phyloP scores from a whole-genome alignment of 2,113 vertebrate genomes.

The Taurulus bubalis region DNA sequence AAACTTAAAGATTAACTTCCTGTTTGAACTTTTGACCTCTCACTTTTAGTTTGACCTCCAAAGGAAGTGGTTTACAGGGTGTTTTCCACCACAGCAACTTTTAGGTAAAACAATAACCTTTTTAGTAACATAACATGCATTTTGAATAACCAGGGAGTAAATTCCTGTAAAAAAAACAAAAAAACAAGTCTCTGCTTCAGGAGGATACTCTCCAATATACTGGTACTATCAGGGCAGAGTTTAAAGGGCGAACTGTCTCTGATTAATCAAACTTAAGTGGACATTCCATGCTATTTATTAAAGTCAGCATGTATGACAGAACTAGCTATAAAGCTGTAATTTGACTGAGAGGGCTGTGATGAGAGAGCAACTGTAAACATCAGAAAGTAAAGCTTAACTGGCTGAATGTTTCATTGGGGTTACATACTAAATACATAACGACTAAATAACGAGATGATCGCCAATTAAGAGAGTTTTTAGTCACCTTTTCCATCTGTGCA shows the following conservation, averaged over 20 bases:
- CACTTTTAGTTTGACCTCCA: neutral
- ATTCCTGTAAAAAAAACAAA: neutral
- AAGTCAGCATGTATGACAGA: neutral
- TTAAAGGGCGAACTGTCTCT: neutral
- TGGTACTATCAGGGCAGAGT: neutral
- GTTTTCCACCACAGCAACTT: neutral
- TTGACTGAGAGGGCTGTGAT: neutral
- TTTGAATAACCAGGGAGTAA: neutral
- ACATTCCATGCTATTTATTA: neutral
- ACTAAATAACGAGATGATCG: neutral
- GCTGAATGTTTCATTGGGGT: neutral
- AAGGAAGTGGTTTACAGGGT: neutral
- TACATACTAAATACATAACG: neutral
- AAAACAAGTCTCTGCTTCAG: neutral
- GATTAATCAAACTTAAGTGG: neutral
- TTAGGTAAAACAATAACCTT: neutral
- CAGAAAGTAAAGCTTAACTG: neutral
- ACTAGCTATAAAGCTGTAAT: neutral
- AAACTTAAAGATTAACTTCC: neutral
- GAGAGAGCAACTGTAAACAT: neutral
- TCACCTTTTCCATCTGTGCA: neutral
- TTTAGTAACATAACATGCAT: neutral
- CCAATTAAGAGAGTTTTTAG: neutral
- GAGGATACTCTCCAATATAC: neutral
- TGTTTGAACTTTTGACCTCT: neutral